A percentile compares a stretch with the other conserved stretches of the same genome.
phyloP scores from a whole-genome alignment of 2,113 vertebrate species.

The Catharus bicknelli region DNA sequence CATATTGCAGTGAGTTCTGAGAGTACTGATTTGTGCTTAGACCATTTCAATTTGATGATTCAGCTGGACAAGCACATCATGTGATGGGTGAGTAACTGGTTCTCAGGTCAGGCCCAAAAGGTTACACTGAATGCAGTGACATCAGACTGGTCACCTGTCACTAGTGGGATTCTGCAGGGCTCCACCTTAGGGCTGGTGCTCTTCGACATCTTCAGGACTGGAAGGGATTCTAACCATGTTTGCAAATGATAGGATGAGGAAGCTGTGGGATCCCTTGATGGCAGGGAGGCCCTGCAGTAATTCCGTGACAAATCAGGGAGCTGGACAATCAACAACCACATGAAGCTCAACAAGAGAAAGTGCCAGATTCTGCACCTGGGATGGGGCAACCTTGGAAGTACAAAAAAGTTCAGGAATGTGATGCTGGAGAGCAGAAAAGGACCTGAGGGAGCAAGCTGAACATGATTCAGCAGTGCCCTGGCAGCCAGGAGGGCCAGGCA shows the following conservation, averaged over 20 bases:
- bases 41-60: not conserved
- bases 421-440: not conserved
- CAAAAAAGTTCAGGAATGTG: not conserved
- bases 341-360: not conserved
- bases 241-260: not conserved
- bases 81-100: fast-evolving
- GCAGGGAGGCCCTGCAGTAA: not conserved
- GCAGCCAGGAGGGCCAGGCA: fast-evolving
- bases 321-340: not conserved
- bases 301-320: not conserved
- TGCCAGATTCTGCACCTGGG: not conserved
- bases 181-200: not conserved
- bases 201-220: not conserved
- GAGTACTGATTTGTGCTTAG: not conserved
- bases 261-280: not conserved
- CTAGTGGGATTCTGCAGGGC: fast-evolving
- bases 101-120: not conserved
- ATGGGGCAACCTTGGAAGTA: not conserved
- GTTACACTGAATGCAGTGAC: not conserved
- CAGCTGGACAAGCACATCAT: not conserved
- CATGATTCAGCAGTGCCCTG: not conserved
- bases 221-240: not conserved
- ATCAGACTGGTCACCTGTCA: not conserved
- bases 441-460: fast-evolving
- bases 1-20: not conserved